Percentiles rank a stretch among this genome's conserved stretches.
These are phyloP conservation scores for Drosophila parabipectinata DNA, from an alignment of 1,140 invertebrate species.

Conservation along the genomic window DNA sequence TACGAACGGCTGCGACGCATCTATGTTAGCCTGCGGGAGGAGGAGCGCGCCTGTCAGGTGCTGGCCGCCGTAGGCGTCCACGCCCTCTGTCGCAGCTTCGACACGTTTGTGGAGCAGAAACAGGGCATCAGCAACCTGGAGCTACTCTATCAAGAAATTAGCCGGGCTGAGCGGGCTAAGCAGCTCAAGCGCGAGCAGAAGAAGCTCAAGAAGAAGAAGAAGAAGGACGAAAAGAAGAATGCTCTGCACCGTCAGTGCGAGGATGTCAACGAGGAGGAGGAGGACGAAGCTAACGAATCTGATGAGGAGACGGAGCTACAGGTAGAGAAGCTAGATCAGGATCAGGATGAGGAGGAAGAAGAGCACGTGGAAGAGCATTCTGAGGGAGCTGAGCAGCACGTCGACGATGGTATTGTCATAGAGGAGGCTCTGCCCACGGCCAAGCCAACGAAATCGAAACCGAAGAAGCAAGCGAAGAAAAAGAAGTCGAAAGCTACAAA, in stretches of 20 bases:
- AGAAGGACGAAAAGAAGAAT: slow-evolving; percentile 88
- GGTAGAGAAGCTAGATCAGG: slow-evolving; percentile 31
- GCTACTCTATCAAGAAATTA: slow-evolving; percentile 91
- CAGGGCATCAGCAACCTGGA: slow-evolving; percentile 94
- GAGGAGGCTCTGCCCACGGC: slow-evolving; percentile 18
- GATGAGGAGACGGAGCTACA: slow-evolving; percentile 29
- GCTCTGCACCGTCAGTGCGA: slow-evolving; percentile 68
- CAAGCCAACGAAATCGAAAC: slow-evolving; percentile 76
- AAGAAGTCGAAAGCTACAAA: slow-evolving; percentile 64
- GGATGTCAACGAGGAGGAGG: background rate
- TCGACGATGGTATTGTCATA: slow-evolving; percentile 63
- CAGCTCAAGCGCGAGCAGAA: slow-evolving; percentile 94
- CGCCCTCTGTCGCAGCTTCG: slow-evolving; percentile 93
- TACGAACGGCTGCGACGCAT: slow-evolving; percentile 94
- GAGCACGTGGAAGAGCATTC: slow-evolving; percentile 25
- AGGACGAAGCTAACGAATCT: slow-evolving; percentile 34
- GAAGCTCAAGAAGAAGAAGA: slow-evolving; percentile 94
- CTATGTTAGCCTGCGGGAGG: slow-evolving; percentile 92
- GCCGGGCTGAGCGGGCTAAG: slow-evolving; percentile 92
- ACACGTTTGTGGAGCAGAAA: slow-evolving; percentile 94
- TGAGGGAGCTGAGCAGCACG: slow-evolving; percentile 11
- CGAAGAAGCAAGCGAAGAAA: slow-evolving; percentile 78
- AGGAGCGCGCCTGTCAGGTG: slow-evolving; percentile 95
- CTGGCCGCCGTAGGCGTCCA: slow-evolving; percentile 94
- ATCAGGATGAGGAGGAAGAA: slow-evolving; percentile 48